Conservation (phyloP, 1,140 invertebrate genomes). For the Trachymyrmex cornetzi region DNA sequence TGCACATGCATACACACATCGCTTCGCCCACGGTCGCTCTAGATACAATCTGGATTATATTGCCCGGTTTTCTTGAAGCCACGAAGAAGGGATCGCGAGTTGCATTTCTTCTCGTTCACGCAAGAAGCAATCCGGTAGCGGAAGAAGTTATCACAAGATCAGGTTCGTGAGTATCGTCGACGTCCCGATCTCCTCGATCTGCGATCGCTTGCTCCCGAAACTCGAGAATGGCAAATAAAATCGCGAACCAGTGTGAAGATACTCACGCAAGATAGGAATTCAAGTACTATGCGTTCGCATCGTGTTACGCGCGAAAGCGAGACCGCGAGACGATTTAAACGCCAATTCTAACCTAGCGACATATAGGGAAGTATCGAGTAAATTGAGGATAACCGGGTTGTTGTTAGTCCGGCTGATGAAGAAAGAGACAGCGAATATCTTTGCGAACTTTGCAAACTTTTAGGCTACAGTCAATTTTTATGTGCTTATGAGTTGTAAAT, state of each 20-base stretch:
- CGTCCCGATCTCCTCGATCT: slow-evolving; percentile 8
- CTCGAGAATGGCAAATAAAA: slow-evolving; percentile 45
- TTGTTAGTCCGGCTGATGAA: slow-evolving; percentile 24
- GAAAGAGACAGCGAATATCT: background rate
- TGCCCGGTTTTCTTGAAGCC: slow-evolving; percentile 33
- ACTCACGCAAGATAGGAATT: slow-evolving; percentile 41
- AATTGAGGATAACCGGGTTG: background rate
- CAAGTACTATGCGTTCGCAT: slow-evolving; percentile 19
- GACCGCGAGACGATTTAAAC: background rate
- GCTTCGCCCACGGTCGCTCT: slow-evolving; percentile 62
- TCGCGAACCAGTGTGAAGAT: slow-evolving; percentile 23
- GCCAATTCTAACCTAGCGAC: background rate
- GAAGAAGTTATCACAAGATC: slow-evolving; percentile 60
- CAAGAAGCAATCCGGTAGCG: slow-evolving; percentile 55
- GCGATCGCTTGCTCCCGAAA: slow-evolving; percentile 44
- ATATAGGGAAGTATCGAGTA: slow-evolving; percentile 1
- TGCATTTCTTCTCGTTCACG: background rate
- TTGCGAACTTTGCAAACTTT: background rate
- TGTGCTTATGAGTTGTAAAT: background rate
- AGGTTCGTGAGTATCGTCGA: background rate
- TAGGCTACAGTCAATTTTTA: background rate
- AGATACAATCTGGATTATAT: slow-evolving; percentile 69
- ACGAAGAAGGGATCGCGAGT: background rate
- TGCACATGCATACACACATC: background rate
- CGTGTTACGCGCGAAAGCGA: slow-evolving; percentile 19